These are phyloP conservation scores for Eilema griseolum DNA, from an alignment of 2,888 invertebrate genomes.

Conservation along the genomic window DNA sequence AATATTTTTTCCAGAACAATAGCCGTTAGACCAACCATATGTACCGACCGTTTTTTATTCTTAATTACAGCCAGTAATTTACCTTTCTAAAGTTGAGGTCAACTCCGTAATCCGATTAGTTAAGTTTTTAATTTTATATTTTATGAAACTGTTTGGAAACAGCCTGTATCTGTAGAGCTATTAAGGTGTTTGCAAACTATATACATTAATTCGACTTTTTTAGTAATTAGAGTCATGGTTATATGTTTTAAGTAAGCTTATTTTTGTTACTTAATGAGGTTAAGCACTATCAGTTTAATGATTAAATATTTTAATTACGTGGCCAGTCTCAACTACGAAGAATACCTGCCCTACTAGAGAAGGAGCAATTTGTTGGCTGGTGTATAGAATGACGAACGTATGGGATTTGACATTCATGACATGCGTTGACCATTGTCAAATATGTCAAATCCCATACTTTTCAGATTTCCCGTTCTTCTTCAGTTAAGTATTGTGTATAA, in stretches of 20 bases:
- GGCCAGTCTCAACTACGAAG: not conserved
- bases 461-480: too few species aligned
- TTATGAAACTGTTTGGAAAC: conserved; percentile 37
- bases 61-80: conserved; percentile 71
- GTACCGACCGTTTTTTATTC: conserved; percentile 68
- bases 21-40: conserved; percentile 68
- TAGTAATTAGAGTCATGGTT: not conserved
- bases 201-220: conserved; percentile 6
- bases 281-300: not conserved
- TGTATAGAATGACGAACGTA: too few species aligned
- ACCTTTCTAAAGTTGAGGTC: conserved; percentile 77
- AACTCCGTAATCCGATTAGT: conserved; percentile 61
- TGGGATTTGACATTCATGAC: too few species aligned
- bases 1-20: conserved; percentile 81
- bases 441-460: too few species aligned
- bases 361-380: too few species aligned
- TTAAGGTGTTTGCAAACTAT: conserved; percentile 11
- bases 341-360: not conserved
- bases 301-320: not conserved
- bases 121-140: conserved; percentile 51
- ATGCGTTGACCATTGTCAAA: too few species aligned
- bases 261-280: conserved; percentile 5
- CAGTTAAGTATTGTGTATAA: too few species aligned
- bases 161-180: conserved; percentile 35
- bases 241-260: not conserved